These are phyloP conservation scores for Sarotherodon lohbergeri DNA, from an alignment of 2,113 vertebrate genomes.

Conservation along the genomic window DNA sequence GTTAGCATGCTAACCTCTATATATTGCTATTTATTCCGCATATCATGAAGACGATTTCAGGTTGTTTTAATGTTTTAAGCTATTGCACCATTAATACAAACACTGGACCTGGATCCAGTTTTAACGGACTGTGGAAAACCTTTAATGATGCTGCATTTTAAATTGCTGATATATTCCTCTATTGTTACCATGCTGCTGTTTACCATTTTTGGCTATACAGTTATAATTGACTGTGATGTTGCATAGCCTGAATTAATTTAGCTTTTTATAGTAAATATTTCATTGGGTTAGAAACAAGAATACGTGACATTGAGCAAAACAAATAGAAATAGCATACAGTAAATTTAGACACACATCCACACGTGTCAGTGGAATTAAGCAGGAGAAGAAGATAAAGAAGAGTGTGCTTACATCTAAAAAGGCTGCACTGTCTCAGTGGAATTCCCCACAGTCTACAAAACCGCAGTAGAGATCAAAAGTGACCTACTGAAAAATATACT, in stretches of 20 bases:
- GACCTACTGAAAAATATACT: background rate
- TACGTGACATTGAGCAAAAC: background rate
- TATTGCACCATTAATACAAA: background rate
- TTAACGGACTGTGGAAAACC: background rate
- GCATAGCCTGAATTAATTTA: background rate
- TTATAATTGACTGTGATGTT: background rate
- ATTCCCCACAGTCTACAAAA: conserved; percentile 30
- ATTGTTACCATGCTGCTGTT: background rate
- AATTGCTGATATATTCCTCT: background rate
- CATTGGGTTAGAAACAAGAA: background rate
- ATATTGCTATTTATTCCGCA: background rate
- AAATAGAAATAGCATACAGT: background rate
- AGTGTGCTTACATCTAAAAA: background rate
- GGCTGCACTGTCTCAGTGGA: conserved; percentile 27
- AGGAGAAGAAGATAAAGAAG: background rate
- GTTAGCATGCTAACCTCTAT: background rate
- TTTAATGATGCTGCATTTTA: background rate
- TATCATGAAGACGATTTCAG: background rate
- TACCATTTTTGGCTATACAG: background rate
- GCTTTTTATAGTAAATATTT: background rate
- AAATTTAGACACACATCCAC: background rate
- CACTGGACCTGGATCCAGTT: background rate
- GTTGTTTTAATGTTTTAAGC: background rate
- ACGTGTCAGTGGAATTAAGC: background rate
- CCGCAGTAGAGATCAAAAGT: conserved; percentile 9